Evolutionary conservation across 2,888 invertebrate genomes (phyloP), one percentile per base, ranked within the genome.

Genomic region (Nephrotoma flavescens): DNA sequence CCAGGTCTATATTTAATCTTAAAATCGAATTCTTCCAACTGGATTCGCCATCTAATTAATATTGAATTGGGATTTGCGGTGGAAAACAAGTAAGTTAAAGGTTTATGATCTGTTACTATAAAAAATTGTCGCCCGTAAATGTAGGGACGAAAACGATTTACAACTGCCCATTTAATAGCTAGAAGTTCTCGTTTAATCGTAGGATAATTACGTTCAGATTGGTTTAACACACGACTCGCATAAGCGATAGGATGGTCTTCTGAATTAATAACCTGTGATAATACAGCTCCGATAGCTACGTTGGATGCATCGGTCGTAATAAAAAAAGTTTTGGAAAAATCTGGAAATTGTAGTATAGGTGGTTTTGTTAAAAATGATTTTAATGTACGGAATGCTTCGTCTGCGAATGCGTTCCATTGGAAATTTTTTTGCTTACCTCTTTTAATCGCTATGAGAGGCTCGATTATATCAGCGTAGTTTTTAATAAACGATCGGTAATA

Each of bases 251-350:
- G 85, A 42, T n/a, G 42, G 42, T 85, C 42, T 1, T 85, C n/a
- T n/a, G 85, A 85, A 85, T 85, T n/a, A 42, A 42, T 42, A 85
- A 42, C 19, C 85, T 85, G 85, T 85, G 85, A 85, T 85, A 85
- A 85, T 6, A 85, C n/a, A 42, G 85, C 42, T 12, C 42, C 42
- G 7, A 85, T 85, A 15, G 85, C 85, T 42, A 85, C 42, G 15
- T 85, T 42, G 12, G 85, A 85, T 15, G 42, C 85, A n/a, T 85
- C 85, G 42, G 85, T n/a, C 15, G 85, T 85, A 15, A 85, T 6
- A 85, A 9, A 42, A 42, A 85, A 85, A 0, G 41, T 6, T 42
- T 85, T 42, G 41, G 85, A 42, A 42, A 85, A 85, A 42, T 85
- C 42, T 6, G 85, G 42, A 85, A 42, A 85, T 42, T 85, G 85